A percentile compares a stretch with the other conserved stretches of the same genome.
These are phyloP conservation scores for Micropoecilia bifurca DNA, from an alignment of 2,797 vertebrate species.

Conservation along the genomic window DNA sequence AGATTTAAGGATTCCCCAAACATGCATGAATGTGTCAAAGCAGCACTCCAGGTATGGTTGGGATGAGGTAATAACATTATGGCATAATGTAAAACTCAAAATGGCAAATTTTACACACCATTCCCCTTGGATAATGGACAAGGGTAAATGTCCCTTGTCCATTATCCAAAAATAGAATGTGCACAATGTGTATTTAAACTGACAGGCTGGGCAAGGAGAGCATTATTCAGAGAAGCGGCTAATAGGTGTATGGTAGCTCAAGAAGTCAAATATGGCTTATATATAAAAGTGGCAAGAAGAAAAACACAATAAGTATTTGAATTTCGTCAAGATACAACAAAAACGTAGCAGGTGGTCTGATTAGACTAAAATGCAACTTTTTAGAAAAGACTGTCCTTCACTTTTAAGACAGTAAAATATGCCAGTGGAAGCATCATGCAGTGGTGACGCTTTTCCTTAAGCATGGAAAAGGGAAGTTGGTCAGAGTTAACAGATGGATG, in stretches of 20 bases:
- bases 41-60: no score
- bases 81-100: no score
- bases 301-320: background rate
- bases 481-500: background rate
- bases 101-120: no score
- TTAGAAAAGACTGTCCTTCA: background rate
- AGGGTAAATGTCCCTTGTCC: no score
- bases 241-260: background rate
- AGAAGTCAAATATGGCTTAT: background rate
- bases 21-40: no score
- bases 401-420: background rate
- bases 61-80: no score
- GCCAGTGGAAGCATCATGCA: background rate
- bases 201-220: background rate
- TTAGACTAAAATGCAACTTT: background rate
- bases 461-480: background rate
- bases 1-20: no score
- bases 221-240: background rate
- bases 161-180: background rate
- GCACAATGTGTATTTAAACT: background rate
- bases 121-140: no score
- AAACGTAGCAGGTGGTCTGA: background rate
- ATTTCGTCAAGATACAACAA: background rate
- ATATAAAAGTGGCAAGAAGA: background rate
- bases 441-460: background rate